Evolutionary conservation across 2,113 vertebrate genomes (phyloP).

Genomic region (Vidua macroura): DNA sequence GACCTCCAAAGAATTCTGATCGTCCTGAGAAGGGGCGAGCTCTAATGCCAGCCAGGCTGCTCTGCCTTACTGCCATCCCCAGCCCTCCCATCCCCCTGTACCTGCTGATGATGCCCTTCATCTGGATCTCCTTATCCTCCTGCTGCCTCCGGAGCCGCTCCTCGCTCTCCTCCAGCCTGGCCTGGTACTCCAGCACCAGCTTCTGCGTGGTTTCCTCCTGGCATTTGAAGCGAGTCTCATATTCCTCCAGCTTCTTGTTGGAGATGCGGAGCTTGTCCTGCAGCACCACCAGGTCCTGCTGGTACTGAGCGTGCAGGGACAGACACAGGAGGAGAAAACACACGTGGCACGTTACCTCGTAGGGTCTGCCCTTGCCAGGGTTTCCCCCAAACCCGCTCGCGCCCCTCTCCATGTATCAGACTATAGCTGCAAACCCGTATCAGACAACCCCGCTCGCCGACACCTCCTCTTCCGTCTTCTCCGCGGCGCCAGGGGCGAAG

Average conservation of each 20-base stretch:
- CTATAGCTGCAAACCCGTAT: slow-evolving; percentile 31
- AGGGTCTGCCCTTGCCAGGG: background rate
- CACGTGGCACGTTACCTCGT: background rate
- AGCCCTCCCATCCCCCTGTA: slow-evolving; percentile 29
- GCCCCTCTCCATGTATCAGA: background rate
- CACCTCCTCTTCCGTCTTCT: slow-evolving; percentile 32
- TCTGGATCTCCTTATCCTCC: slow-evolving; percentile 98
- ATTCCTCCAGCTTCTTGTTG: slow-evolving; percentile 96
- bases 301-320: slow-evolving; percentile 74
- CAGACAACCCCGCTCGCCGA: slow-evolving; percentile 2
- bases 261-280: slow-evolving; percentile 95
- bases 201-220: slow-evolving; percentile 97
- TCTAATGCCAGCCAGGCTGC: background rate
- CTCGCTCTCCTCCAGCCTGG: slow-evolving; percentile 93
- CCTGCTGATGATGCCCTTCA: slow-evolving; percentile 99
- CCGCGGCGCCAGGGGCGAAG: background rate
- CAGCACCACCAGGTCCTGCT: slow-evolving; percentile 91
- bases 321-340: slow-evolving; percentile 61
- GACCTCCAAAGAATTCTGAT: background rate
- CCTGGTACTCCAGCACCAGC: slow-evolving; percentile 95
- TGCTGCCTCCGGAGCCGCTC: slow-evolving; percentile 94
- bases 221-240: slow-evolving; percentile 90
- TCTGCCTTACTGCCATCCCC: background rate
- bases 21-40: background rate
- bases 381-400: background rate